Conservation (phyloP, 2,888 invertebrate genomes). For the Leptura quadrifasciata region DNA sequence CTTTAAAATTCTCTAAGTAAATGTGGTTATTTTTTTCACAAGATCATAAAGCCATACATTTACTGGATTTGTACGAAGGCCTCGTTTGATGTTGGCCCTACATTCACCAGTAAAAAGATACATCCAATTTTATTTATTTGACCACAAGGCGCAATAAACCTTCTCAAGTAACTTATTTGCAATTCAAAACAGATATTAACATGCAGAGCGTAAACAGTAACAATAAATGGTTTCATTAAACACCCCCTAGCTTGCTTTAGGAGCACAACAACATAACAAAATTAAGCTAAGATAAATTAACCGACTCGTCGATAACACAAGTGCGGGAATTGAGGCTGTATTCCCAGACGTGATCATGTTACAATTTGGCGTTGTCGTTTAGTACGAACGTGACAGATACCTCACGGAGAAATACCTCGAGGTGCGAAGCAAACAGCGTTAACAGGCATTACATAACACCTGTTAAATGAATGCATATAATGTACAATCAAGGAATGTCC, state of each 20-base stretch:
- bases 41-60: no score
- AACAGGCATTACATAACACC: neutral
- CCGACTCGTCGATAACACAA: neutral
- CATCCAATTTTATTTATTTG: no score
- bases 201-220: neutral
- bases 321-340: neutral
- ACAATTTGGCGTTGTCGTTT: neutral
- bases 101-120: no score
- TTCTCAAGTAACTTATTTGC: neutral
- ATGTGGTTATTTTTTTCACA: no score
- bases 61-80: no score
- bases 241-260: neutral
- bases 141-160: no score
- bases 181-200: neutral
- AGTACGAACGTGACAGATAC: neutral
- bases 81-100: no score
- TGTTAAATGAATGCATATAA: neutral
- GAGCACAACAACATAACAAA: neutral
- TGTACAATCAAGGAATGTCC: no score
- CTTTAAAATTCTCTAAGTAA: no score
- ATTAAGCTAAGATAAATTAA: neutral
- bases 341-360: neutral
- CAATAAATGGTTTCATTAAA: neutral
- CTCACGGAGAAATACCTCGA: neutral
- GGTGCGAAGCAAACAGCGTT: neutral